Base-by-base conservation (phyloP, 2,797 vertebrate genomes). In the Anableps anableps region DNA sequence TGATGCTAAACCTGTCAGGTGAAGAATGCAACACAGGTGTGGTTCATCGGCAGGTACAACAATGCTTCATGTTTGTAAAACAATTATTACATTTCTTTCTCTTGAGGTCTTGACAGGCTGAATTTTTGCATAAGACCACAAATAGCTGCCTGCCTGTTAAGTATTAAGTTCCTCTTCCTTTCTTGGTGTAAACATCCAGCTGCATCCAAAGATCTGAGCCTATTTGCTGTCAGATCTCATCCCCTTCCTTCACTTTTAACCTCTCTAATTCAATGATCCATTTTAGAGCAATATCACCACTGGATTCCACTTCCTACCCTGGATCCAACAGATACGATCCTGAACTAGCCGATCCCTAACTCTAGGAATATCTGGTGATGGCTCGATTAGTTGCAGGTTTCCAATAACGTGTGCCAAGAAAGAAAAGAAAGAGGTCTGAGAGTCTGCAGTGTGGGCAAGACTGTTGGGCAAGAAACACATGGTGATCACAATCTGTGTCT, bases 91-190 rank as follows among this genome's bases (percentile, higher is more conserved):
- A 66, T 38, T 41, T 74, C 21, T 36, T 36, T 26, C 26, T 6
- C 34, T 11, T 38, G 53, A 66, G 29, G 51, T 62, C 58, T 0
- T 43, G 10, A 76, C 48, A 68, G 14, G 76, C 51, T 66, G n/a
- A 72, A 10, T n/a, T 31, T 66, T 51, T 74, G 58, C 60, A 72
- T 55, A 34, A 17, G 51, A 17, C 43, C n/a, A 55, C 36, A 58
- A 68, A 41, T 55, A 66, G 11, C 80, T 41, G 68, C 43, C 64
- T 60, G 55, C 75, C 26, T 36, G 26, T 31, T 77, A 84, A 89
- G 68, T 78, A 21, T 80, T 14, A 66, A 83, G 85, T 93, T 93
- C 91, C 93, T 89, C 85, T 92, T 94, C 92, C 89, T 62, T 31
- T 62, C 58, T 31, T 34, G 29, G 29, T 58, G 53, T 58, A 92